These are phyloP conservation scores for Leptopilina drosophilae DNA, from an alignment of 2,888 invertebrate species.

Conservation along the genomic window DNA sequence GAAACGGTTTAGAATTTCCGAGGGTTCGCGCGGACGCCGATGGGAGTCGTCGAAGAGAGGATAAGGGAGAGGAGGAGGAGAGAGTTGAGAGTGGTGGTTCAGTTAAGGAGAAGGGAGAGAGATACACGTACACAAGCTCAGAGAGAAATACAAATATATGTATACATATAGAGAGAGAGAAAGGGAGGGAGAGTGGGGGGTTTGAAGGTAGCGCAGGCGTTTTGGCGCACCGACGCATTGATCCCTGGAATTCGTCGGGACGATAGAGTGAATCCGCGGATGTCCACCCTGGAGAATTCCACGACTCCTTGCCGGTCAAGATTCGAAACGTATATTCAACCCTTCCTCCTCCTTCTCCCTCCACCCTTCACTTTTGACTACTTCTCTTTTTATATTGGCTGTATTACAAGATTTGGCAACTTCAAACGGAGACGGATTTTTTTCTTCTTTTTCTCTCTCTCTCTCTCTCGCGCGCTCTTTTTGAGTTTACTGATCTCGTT, in stretches of 20 bases:
- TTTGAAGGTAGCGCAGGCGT: conserved; percentile 78
- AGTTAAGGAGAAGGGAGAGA: background rate
- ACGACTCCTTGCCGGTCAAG: conserved; percentile 30
- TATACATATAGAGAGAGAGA: no score
- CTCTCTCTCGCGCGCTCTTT: background rate
- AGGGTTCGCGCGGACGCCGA: conserved; percentile 23
- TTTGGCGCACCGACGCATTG: conserved; percentile 78
- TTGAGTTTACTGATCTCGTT: background rate
- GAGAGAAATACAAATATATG: no score
- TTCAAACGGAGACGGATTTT: background rate
- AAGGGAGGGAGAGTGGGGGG: conserved; percentile 25
- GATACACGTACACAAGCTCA: background rate
- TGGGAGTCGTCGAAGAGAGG: conserved; percentile 24
- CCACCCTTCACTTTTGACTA: no score
- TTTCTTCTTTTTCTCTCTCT: background rate
- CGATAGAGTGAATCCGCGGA: conserved; percentile 55
- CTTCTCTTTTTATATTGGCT: no score
- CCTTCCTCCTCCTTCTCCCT: background rate
- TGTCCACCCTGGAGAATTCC: conserved; percentile 41
- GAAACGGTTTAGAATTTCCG: conserved; percentile 38
- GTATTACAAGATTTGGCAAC: background rate
- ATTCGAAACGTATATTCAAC: conserved; percentile 3
- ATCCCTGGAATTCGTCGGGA: conserved; percentile 73
- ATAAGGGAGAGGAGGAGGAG: background rate
- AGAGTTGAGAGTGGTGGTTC: background rate